Base-by-base conservation (phyloP, 64 coral and sea anemone genomes). In the Pachyseris speciosa region DNA sequence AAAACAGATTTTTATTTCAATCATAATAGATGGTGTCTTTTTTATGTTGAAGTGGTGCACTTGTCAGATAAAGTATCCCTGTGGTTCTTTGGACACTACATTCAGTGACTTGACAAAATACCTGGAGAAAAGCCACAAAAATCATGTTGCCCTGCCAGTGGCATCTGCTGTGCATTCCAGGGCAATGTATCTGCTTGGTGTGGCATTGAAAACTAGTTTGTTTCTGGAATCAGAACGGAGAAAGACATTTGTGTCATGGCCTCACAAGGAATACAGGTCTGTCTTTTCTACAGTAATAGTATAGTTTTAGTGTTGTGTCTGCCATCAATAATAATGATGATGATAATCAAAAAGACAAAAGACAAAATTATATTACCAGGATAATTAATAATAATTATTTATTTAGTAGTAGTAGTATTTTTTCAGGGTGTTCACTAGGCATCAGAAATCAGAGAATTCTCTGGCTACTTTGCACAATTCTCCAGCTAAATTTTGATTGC, bases 221-320 rank as follows among this genome's bases (percentile, higher is more conserved):
- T 99, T 88, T 86, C 57, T 95, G 19, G 97, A 99, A 74, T 86
- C 94, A 73, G 90, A 87, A 22, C 52, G 97, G 37, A 86, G 97
- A 73, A 90, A 99, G 83, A 95, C 97, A 4, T 99, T 99, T 73
- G 70, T 71, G 4, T 87, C 94, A 24, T 99, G 97, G 97, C 97
- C 97, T 52, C 97, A 99, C 40, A 93, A 85, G 69, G 90, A 99
- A 61, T 99, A 99, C 60, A 99, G 91, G 90, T 97, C 89, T 28
- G 37, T 19, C 0, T n/a, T n/a, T n/a, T n/a, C n/a, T n/a, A n/a
- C n/a, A n/a, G n/a, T n/a, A n/a, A n/a, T n/a, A n/a, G n/a, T n/a
- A n/a, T n/a, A n/a, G n/a, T n/a, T n/a, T n/a, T n/a, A n/a, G n/a
- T n/a, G n/a, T n/a, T n/a, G n/a, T n/a, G n/a, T n/a, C n/a, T n/a